Evolutionary conservation across 2,888 invertebrate species (phyloP), one percentile per base, ranked within the genome.

Genomic region (Diaperis boleti): DNA sequence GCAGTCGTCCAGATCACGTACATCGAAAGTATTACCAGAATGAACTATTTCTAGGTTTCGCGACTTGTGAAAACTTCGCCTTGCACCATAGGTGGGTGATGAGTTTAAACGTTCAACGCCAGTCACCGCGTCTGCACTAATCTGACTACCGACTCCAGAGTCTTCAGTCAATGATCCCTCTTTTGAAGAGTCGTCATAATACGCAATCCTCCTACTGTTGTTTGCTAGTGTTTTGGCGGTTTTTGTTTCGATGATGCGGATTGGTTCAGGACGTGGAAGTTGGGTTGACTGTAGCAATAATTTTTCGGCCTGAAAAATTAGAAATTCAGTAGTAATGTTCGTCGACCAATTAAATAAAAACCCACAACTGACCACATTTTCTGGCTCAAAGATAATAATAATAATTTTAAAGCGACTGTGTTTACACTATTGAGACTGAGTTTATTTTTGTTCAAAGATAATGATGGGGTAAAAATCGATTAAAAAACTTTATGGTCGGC

Each of bases 31-130:
- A 74, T 91, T 90, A 0, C 89, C 84, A 41, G 89, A 89, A 33
- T 85, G 86, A 81, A 92, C 88, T 86, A 92, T 89, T 79, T 91
- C 89, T 35, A 92, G 81, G 76, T 89, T 90, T 47, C 92, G 84
- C 0, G 89, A 88, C 64, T 89, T 86, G 4, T 85, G 81, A 20
- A 41, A 72, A 66, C 41, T 75, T 42, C 69, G 49, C 54, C 65
- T 59, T 0, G 57, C 66, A 5, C 71, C 70, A n/a, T 76, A 76
- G 17, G 77, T 78, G 3, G 81, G 75, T 0, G 81, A 79, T 14
- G 74, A 72, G 31, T 83, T 82, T 31, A 80, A 65, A 26, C 79
- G 79, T 63, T 81, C 82, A 7, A 77, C 66, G 5, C 76, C 78
- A 10, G 66, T 57, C 0, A 62, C 44, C 0, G 29, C 39, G 11